Evolutionary conservation across 2,113 vertebrate species (phyloP).

Genomic region (Ictidomys tridecemlineatus): DNA sequence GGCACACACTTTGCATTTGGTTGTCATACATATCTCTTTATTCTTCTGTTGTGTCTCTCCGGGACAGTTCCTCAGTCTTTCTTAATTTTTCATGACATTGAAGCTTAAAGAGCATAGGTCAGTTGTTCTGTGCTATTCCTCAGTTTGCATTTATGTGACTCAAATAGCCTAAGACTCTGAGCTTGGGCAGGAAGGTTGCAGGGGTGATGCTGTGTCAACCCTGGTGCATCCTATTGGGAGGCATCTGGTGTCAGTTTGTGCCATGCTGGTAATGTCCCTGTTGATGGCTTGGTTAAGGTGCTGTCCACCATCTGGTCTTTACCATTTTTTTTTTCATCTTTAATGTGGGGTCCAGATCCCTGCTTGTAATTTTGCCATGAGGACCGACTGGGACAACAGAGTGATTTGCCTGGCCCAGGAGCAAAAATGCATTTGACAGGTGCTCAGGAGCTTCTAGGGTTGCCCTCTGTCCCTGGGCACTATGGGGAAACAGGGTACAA

Average conservation of each 20-base stretch:
- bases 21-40: background rate
- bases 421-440: background rate
- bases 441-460: background rate
- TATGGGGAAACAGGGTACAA: background rate
- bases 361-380: background rate
- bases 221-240: background rate
- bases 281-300: background rate
- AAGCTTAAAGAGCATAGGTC: background rate
- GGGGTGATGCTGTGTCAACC: background rate
- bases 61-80: background rate
- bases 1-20: background rate
- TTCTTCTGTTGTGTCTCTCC: background rate
- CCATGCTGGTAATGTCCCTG: background rate
- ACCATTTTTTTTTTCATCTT: background rate
- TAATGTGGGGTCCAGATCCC: background rate
- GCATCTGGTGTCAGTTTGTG: background rate
- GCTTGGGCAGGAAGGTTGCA: accelerated
- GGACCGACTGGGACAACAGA: background rate
- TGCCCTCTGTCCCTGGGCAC: background rate
- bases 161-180: background rate
- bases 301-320: background rate
- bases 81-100: background rate
- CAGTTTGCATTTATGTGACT: background rate
- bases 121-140: background rate
- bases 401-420: background rate